Evolutionary conservation across 2,888 invertebrate genomes (phyloP).

Genomic region (Hirudinaria manillensis): DNA sequence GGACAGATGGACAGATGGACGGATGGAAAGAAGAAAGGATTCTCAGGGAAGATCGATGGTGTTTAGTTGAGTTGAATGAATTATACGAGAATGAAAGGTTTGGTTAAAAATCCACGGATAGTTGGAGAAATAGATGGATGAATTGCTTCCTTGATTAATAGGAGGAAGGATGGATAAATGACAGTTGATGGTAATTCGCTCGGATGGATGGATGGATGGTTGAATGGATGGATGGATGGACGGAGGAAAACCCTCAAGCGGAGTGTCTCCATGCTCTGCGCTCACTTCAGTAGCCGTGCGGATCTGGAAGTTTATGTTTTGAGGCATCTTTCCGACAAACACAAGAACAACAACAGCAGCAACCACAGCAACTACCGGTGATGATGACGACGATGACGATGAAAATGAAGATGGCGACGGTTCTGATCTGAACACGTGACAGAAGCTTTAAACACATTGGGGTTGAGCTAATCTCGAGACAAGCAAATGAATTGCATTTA

Average conservation of each 20-base stretch:
- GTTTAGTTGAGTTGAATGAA: neutral
- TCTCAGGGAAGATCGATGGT: neutral
- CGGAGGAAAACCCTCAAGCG: neutral
- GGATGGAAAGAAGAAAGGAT: neutral
- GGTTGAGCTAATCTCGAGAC: no score
- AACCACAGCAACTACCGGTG: no score
- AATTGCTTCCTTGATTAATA: neutral
- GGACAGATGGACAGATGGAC: neutral
- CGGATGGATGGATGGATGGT: neutral
- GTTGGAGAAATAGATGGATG: neutral
- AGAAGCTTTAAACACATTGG: no score
- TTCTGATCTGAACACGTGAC: no score
- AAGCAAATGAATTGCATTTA: no score
- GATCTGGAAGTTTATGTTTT: no score
- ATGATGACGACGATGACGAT: no score
- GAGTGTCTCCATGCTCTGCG: no score
- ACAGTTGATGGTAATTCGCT: neutral
- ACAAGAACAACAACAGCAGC: no score
- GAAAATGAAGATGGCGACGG: no score
- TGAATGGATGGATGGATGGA: slow-evolving; percentile 3
- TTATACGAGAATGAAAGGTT: neutral
- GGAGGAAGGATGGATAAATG: neutral
- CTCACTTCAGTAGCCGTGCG: no score
- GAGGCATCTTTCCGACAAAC: no score
- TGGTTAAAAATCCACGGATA: neutral